phyloP scores from a whole-genome alignment of 37 sponge, comb jelly and placozoan species.

The Cladorhizidae sp. region DNA sequence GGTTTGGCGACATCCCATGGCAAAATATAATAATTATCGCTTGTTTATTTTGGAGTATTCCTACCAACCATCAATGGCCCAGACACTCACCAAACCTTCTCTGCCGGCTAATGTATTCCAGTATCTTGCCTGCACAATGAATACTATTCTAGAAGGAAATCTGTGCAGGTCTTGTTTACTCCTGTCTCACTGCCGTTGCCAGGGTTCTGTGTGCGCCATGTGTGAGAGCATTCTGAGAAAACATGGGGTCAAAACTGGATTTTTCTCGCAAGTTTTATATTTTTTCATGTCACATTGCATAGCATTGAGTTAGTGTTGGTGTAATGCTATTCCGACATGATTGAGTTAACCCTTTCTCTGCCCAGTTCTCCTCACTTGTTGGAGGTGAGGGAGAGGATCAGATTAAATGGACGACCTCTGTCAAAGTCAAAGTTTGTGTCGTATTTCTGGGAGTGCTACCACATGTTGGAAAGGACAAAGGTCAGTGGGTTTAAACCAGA shows the following conservation, averaged over 20 bases:
- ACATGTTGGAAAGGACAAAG: constrained; percentile 48
- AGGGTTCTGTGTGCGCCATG: constrained; percentile 94
- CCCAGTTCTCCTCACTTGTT: constrained; percentile 87
- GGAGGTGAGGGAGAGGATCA: constrained; percentile 95
- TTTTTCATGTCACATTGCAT: neutral
- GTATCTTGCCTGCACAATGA: too few species aligned
- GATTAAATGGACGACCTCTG: constrained; percentile 90
- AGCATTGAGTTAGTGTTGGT: neutral
- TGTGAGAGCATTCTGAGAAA: constrained; percentile 82
- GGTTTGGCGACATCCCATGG: too few species aligned
- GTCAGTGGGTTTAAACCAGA: constrained; percentile 12
- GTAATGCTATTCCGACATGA: neutral
- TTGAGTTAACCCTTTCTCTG: neutral
- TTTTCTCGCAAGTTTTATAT: constrained; percentile 67
- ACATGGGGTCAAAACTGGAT: constrained; percentile 82
- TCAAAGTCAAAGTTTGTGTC: constrained; percentile 61
- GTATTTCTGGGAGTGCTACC: constrained; percentile 86
- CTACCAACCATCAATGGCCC: too few species aligned
- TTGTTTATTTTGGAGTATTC: too few species aligned
- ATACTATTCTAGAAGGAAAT: too few species aligned
- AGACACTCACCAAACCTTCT: too few species aligned
- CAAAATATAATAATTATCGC: too few species aligned
- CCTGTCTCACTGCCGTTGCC: too few species aligned
- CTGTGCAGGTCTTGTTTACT: too few species aligned
- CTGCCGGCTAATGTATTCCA: too few species aligned